A percentile compares a stretch with the other conserved stretches of the same genome.
phyloP scores from a whole-genome alignment of 2,113 vertebrate genomes.

The Beaufortia kweichowensis region DNA sequence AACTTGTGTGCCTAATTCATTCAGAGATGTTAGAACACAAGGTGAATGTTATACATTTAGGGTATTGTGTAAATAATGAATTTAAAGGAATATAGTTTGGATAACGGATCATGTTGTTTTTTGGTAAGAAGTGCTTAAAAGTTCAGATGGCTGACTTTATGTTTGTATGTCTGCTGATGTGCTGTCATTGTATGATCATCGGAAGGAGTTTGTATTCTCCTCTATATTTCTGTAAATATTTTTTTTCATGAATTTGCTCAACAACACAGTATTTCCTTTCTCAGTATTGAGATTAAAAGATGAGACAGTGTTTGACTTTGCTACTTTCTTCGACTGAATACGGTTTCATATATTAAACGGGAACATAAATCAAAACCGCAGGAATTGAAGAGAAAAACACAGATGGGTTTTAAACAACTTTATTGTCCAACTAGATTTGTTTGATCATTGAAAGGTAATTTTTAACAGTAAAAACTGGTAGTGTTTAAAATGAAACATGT shows the following conservation, averaged over 20 bases:
- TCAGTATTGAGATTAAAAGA: conserved; percentile 66
- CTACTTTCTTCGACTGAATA: background rate
- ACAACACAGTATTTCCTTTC: conserved; percentile 57
- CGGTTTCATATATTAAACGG: too few species aligned
- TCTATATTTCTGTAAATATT: conserved; percentile 69
- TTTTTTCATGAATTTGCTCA: conserved; percentile 73
- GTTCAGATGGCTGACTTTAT: conserved; percentile 57
- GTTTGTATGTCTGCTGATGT: conserved; percentile 53
- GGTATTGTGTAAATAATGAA: conserved; percentile 94
- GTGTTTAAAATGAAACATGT: conserved; percentile 29
- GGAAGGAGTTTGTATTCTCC: conserved; percentile 46
- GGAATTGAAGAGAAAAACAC: background rate
- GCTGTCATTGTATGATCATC: conserved; percentile 54
- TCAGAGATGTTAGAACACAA: conserved; percentile 86
- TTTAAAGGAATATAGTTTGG: conserved; percentile 73
- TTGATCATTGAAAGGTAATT: conserved; percentile 7
- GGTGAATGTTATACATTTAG: conserved; percentile 88
- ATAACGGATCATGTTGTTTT: conserved; percentile 70
- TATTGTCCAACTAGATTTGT: background rate
- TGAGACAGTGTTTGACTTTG: conserved; percentile 40
- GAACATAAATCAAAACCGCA: background rate
- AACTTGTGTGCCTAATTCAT: conserved; percentile 81
- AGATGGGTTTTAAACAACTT: conserved; percentile 19
- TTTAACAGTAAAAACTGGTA: conserved; percentile 14
- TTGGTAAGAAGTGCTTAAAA: conserved; percentile 68